Conservation (phyloP, 1,140 invertebrate genomes). For the Goniozus legneri region DNA sequence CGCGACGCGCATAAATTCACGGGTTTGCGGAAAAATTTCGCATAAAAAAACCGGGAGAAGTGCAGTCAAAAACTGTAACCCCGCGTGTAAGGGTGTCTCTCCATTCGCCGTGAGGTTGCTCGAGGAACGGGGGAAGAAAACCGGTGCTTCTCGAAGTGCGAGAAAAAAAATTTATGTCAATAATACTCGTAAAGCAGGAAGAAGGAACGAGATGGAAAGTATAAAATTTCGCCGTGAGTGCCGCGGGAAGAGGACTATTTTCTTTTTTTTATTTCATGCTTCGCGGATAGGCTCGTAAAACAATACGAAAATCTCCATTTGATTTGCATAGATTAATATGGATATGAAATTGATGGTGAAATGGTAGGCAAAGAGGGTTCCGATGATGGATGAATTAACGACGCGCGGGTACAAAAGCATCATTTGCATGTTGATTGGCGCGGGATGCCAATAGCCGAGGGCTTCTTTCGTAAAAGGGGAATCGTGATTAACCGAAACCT, state of each 20-base stretch:
- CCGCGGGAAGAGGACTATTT: too few relatives aligned
- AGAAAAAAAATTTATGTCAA: too few relatives aligned
- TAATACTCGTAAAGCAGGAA: too few relatives aligned
- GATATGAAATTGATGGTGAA: conserved; percentile 13
- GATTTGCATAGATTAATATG: conserved; percentile 25
- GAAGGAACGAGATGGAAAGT: too few relatives aligned
- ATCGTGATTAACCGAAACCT: too few relatives aligned
- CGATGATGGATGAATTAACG: conserved; percentile 18
- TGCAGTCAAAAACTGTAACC: conserved; percentile 9
- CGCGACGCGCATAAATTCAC: conserved; percentile 30
- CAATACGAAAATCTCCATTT: conserved; percentile 12
- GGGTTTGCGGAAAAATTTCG: conserved; percentile 13
- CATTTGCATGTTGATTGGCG: conserved; percentile 22
- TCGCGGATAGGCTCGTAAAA: too few relatives aligned
- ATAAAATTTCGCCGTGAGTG: too few relatives aligned
- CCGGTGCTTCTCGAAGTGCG: not conserved
- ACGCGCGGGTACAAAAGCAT: conserved; percentile 19
- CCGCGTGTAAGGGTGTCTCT: conserved; percentile 4
- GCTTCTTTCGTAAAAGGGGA: conserved; percentile 9
- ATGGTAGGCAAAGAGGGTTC: conserved; percentile 16
- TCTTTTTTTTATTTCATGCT: too few relatives aligned
- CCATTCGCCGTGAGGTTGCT: not conserved
- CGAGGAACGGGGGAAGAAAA: not conserved
- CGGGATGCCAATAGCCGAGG: conserved; percentile 11
- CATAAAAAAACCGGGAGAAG: conserved; percentile 11